Conservation (phyloP, 2,888 invertebrate genomes). For the Ectemnius continuus region DNA sequence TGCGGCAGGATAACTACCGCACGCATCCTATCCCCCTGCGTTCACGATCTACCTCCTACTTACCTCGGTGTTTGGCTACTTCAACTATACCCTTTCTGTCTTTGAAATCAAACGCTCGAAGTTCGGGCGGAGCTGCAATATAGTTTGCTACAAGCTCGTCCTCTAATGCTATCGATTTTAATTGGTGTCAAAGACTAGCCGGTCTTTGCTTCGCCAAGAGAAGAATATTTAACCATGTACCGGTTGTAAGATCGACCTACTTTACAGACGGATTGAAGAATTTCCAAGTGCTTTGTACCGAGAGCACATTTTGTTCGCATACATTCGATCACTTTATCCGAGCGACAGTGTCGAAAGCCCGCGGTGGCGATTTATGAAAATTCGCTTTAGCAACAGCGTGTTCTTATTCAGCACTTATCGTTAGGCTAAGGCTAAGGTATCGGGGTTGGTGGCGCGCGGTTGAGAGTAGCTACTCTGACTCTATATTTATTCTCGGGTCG, state of each 20-base stretch:
- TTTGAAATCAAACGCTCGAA: too few species aligned
- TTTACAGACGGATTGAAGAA: too few species aligned
- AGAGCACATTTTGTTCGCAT: too few species aligned
- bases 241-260: too few species aligned
- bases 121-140: too few species aligned
- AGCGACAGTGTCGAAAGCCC: background rate
- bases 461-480: conserved; percentile 12
- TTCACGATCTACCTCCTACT: background rate
- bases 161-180: too few species aligned
- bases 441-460: conserved; percentile 6
- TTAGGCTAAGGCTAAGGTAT: conserved; percentile 8
- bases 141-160: too few species aligned
- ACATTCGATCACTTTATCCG: background rate
- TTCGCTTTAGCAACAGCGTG: background rate
- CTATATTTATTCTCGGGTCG: conserved; percentile 25
- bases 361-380: background rate
- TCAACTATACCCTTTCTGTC: too few species aligned
- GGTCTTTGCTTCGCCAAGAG: too few species aligned
- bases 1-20: conserved; percentile 18
- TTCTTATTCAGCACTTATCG: background rate
- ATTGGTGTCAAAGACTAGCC: too few species aligned
- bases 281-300: too few species aligned
- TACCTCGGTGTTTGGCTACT: background rate
- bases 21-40: background rate
- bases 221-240: too few species aligned